Evolutionary conservation across 2,797 vertebrate genomes (phyloP).

Genomic region (Hapalemur alaotrensis): DNA sequence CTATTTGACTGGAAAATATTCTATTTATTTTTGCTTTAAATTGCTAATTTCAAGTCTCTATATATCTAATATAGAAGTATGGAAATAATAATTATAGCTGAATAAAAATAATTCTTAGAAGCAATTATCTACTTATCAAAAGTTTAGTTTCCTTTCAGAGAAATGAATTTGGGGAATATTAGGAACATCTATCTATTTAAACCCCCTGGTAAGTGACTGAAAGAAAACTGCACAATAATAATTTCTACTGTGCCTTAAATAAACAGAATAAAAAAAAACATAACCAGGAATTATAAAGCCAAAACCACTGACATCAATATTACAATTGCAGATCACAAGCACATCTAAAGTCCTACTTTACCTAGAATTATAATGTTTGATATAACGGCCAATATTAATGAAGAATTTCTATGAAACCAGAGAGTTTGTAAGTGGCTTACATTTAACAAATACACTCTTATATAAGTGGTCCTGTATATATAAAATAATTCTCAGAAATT

Average conservation of each 20-base stretch:
- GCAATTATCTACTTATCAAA: not conserved
- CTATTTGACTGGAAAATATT: not conserved
- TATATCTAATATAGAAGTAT: not conserved
- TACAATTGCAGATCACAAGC: not conserved
- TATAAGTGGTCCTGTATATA: not conserved
- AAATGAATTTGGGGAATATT: not conserved
- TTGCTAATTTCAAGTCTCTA: not conserved
- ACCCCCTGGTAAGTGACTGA: rapidly evolving
- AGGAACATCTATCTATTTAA: not conserved
- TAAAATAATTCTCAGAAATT: not conserved
- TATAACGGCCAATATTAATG: not conserved
- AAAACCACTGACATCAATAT: not conserved
- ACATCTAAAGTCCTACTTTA: not conserved
- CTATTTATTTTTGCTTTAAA: not conserved
- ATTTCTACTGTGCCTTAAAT: not conserved
- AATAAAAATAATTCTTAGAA: not conserved
- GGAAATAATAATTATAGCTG: not conserved
- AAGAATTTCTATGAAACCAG: not conserved
- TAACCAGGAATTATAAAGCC: not conserved
- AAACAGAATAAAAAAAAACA: not conserved
- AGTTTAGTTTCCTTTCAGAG: not conserved
- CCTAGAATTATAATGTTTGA: not conserved
- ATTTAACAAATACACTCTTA: not conserved
- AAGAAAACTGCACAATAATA: not conserved
- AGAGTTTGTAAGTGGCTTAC: not conserved